These are phyloP conservation scores for Herminia tarsipennalis DNA, from an alignment of 2,888 invertebrate genomes.

Conservation along the genomic window DNA sequence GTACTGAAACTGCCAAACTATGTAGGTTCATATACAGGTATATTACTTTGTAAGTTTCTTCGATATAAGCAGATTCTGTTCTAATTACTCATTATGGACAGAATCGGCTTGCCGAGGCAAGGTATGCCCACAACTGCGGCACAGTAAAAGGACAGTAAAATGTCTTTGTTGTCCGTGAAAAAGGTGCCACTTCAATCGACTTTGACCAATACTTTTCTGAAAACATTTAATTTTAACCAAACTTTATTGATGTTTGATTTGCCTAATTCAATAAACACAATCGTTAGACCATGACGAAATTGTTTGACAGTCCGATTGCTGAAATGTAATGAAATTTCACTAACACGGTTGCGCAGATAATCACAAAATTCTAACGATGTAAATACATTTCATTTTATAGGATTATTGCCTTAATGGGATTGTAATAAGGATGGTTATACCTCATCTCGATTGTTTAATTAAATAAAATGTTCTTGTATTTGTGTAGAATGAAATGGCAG, in stretches of 20 bases:
- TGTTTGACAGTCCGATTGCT: conserved; percentile 50
- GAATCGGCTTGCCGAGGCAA: no score
- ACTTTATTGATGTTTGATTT: conserved; percentile 41
- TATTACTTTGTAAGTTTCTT: no score
- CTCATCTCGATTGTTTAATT: conserved; percentile 43
- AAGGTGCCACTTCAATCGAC: no score
- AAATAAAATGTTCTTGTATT: conserved; percentile 46
- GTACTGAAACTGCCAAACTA: no score
- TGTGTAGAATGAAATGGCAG: conserved; percentile 38
- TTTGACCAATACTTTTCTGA: no score
- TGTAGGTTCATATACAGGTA: no score
- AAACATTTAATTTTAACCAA: no score
- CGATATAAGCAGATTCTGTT: no score
- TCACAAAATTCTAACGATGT: conserved; percentile 34
- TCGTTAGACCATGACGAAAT: conserved; percentile 50
- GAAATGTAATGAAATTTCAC: conserved; percentile 59
- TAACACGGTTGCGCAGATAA: conserved; percentile 28
- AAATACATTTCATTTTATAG: conserved; percentile 18
- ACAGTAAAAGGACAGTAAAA: no score
- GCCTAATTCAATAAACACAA: conserved; percentile 46
- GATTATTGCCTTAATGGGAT: conserved; percentile 26
- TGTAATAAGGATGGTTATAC: conserved; percentile 21
- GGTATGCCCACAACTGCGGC: no score
- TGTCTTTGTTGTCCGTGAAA: no score
- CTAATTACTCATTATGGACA: no score